Percentiles rank a stretch among this genome's conserved stretches.
Conservation (phyloP, 30 jellyfish, hydroid and myxozoan species). For the Cassiopea andromeda region DNA sequence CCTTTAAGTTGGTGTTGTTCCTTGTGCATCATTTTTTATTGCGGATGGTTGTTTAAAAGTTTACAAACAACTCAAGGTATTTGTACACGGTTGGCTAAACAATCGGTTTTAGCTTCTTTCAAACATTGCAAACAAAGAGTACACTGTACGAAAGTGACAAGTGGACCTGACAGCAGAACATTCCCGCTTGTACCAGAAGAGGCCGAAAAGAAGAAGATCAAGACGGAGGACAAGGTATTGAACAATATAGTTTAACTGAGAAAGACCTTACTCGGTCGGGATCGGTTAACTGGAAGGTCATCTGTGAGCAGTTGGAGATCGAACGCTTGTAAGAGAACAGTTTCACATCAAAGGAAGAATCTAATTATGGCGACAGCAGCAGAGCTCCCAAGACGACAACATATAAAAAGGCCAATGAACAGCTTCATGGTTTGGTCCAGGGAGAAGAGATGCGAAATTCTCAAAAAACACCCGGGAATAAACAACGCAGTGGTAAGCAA, state of each 20-base stretch:
- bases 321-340: background rate
- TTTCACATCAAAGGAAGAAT: background rate
- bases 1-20: background rate
- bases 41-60: background rate
- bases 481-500: slow-evolving; percentile 80
- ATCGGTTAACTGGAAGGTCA: background rate
- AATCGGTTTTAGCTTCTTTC: background rate
- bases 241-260: background rate
- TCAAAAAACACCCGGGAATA: slow-evolving; percentile 76
- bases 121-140: background rate
- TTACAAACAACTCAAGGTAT: background rate
- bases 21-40: background rate
- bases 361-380: slow-evolving; percentile 18
- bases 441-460: slow-evolving; percentile 73
- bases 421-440: slow-evolving; percentile 88
- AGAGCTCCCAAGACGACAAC: slow-evolving; percentile 19
- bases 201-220: background rate
- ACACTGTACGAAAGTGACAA: background rate
- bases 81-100: background rate
- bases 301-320: background rate
- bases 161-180: background rate
- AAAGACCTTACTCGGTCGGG: background rate
- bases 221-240: background rate
- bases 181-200: background rate
- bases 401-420: slow-evolving; percentile 83